Percentiles rank a stretch among this genome's conserved stretches.
phyloP scores from a whole-genome alignment of 2,113 vertebrate genomes.

The Sardina pilchardus region DNA sequence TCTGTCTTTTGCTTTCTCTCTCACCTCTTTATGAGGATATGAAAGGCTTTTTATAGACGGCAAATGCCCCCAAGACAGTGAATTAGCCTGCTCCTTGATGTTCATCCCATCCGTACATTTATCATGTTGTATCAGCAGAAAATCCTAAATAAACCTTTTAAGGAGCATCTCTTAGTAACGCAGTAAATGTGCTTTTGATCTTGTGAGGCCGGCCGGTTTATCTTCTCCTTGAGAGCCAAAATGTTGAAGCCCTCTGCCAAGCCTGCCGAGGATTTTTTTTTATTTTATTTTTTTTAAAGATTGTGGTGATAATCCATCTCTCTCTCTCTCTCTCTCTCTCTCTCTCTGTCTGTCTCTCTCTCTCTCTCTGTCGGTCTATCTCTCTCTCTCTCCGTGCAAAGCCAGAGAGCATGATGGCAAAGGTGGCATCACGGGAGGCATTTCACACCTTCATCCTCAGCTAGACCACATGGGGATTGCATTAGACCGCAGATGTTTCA shows the following conservation, averaged over 20 bases:
- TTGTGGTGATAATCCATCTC: neutral
- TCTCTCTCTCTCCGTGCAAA: neutral
- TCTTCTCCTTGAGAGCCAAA: slow-evolving; percentile 47
- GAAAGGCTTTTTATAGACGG: slow-evolving; percentile 20
- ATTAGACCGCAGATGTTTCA: neutral
- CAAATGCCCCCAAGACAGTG: slow-evolving; percentile 41
- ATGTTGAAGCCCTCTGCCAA: slow-evolving; percentile 1
- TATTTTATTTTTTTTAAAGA: neutral
- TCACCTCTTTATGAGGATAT: neutral
- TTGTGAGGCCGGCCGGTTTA: slow-evolving; percentile 47
- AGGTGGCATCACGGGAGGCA: neutral
- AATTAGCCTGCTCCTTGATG: slow-evolving; percentile 53
- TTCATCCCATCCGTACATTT: slow-evolving; percentile 49
- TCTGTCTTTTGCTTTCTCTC: slow-evolving; percentile 1
- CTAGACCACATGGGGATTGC: neutral
- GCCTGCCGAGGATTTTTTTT: neutral
- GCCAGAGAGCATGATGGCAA: neutral
- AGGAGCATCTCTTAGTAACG: slow-evolving; percentile 51
- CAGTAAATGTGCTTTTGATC: slow-evolving; percentile 54
- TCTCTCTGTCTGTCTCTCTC: neutral
- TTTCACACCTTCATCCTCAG: neutral
- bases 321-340: neutral
- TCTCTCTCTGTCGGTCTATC: neutral
- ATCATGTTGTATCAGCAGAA: slow-evolving; percentile 53
- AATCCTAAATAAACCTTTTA: slow-evolving; percentile 58